Base-by-base conservation (phyloP, 2,113 vertebrate species). In the Chrysochloris asiatica region DNA sequence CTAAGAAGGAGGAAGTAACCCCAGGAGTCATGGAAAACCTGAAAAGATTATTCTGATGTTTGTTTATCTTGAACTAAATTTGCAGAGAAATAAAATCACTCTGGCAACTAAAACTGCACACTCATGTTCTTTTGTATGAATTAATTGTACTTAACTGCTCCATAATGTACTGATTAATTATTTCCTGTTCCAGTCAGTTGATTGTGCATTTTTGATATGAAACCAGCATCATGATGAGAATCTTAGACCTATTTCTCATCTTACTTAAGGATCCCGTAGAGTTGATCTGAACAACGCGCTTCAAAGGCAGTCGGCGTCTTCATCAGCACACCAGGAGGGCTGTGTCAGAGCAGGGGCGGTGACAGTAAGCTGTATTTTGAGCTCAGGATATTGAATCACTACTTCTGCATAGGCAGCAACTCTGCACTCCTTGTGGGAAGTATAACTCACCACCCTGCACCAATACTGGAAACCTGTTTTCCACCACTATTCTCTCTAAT, bases 161-260 rank as follows among this genome's bases (percentile, higher is more conserved):
- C 92, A 92, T 96, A 96, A 97, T 96, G 95, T 96, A 80, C 95
- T 97, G 95, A 97, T 97, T 97, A 97, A 96, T 96, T 97, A 96
- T 97, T 97, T 96, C 95, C 94, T 96, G 93, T 97, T 96, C 95
- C 94, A 96, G 95, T 93, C 47, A 7, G 90, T 95, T 95, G 86
- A 96, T 92, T 95, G 94, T 96, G 92, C 94, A 92, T 95, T 94
- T 93, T 96, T 93, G 88, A 96, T 93, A 93, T 21, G 28, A 97
- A 96, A 93, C 90, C 90, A 93, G 94, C 88, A 95, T 94, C 79
- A 26, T 90, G 88, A 96, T 96, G 94, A 97, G 92, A 93, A 92
- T 86, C 94, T 92, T 56, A 54, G 76, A 89, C 80, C 81, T 86
- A 71, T 81, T 93, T 94, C 90, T 94, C 86, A 78, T 93, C 77